Evolutionary conservation across 1,140 invertebrate species (phyloP), one percentile per base, ranked within the genome.

Genomic region (Bactericera cockerelli): DNA sequence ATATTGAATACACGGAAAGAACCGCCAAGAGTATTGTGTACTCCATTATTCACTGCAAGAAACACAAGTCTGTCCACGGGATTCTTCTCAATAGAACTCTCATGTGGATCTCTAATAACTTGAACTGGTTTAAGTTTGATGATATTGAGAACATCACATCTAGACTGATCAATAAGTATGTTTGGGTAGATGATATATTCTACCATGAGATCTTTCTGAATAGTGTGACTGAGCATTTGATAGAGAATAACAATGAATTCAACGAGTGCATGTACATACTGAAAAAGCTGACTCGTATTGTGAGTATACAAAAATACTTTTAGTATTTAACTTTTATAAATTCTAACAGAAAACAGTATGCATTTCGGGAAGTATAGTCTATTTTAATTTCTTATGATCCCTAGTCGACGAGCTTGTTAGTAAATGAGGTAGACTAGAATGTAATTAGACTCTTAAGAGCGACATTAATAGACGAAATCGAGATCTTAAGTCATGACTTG

Each of bases 161-260:
- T 0, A 76, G 67, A 64, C 62, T 80, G 19, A 68, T 70, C 19
- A 63, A 63, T 0, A 70, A 72, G 49, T 71, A 74, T 55, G 56
- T 67, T 21, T 67, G 70, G 60, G 74, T 72, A 55, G 69, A 72
- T 57, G 66, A 68, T 0, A 70, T 72, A 59, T 82, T 76, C 67
- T 84, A 82, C 65, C 70, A 80, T 64, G 74, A 79, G 64, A 65
- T 70, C 19, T 70, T 81, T 49, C 67, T 80, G 62, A 74, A 82
- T 64, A 69, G 69, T 11, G 68, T 71, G 59, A 71, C 69, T 1
- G 74, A 82, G 59, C 77, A 79, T 63, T 64, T 81, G 2, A 72
- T 74, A 36, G 64, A 73, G 11, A 68, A 71, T 49, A 4, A 49
- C 3, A 4, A 19, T n/a, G n/a, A n/a, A 6, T 49, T 49, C 22